phyloP scores from a whole-genome alignment of 1,140 invertebrate species.

The Ericerus pela region DNA sequence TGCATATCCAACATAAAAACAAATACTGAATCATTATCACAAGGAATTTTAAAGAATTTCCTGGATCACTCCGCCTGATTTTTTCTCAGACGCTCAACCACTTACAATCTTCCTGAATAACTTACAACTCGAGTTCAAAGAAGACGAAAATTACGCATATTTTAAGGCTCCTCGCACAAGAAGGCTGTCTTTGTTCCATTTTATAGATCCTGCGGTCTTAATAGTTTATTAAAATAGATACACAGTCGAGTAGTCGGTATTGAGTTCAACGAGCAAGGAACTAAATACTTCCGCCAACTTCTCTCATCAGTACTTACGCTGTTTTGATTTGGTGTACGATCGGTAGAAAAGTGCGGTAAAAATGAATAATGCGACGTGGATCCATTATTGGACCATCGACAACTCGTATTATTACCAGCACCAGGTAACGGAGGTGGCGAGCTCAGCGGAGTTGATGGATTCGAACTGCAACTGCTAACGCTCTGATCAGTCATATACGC shows the following conservation, averaged over 20 bases:
- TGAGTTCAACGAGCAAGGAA: neutral
- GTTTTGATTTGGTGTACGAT: slow-evolving; percentile 29
- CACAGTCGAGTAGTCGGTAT: neutral
- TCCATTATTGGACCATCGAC: slow-evolving; percentile 26
- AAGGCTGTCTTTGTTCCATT: too few relatives aligned
- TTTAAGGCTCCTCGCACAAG: too few relatives aligned
- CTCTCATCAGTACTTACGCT: slow-evolving; percentile 35
- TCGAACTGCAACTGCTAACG: slow-evolving; percentile 82
- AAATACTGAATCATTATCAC: too few relatives aligned
- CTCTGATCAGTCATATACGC: slow-evolving; percentile 79
- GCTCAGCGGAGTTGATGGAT: slow-evolving; percentile 73
- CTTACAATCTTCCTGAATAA: too few relatives aligned
- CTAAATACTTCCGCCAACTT: too few relatives aligned
- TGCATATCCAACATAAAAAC: too few relatives aligned
- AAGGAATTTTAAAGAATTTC: too few relatives aligned
- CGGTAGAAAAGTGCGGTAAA: slow-evolving; percentile 25
- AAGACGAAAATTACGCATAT: too few relatives aligned
- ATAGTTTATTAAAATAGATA: neutral
- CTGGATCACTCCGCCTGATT: too few relatives aligned
- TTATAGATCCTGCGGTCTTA: too few relatives aligned
- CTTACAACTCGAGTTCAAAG: too few relatives aligned
- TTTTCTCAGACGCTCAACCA: too few relatives aligned
- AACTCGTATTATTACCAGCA: slow-evolving; percentile 20
- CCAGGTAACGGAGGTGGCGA: slow-evolving; percentile 49
- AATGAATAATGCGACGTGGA: slow-evolving; percentile 26